Conservation (phyloP, 2,113 vertebrate species). For the Dasyurus viverrinus region DNA sequence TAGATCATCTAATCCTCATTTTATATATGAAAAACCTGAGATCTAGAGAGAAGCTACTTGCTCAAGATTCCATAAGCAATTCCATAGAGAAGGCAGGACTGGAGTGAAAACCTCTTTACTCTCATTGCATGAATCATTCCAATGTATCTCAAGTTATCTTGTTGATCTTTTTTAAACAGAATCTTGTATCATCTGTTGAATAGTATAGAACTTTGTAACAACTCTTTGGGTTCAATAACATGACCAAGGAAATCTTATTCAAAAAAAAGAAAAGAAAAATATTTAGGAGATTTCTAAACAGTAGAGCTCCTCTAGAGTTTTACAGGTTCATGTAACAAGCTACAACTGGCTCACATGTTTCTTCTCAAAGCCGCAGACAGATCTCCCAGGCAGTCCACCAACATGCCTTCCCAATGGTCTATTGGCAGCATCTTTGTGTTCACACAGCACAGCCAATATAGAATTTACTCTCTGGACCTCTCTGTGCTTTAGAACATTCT, state of each 20-base stretch:
- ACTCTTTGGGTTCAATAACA: background rate
- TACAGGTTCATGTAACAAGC: background rate
- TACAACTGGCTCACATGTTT: background rate
- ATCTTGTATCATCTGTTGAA: background rate
- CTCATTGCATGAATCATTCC: background rate
- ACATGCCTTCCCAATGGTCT: background rate
- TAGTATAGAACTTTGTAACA: background rate
- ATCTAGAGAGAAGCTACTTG: background rate
- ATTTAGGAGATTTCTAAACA: constrained; percentile 4
- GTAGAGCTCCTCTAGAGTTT: background rate
- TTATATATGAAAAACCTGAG: background rate
- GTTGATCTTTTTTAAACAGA: background rate
- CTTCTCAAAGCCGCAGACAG: constrained; percentile 1
- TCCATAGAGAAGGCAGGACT: background rate
- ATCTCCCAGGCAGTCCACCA: background rate
- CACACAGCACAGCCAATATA: background rate
- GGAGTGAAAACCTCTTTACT: background rate
- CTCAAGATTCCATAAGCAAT: background rate
- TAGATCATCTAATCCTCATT: background rate
- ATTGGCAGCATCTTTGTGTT: background rate
- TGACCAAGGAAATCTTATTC: background rate
- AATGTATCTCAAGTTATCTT: background rate
- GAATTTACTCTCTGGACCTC: constrained; percentile 10
- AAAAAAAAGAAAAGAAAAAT: background rate
- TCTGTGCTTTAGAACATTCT: background rate